phyloP scores from a whole-genome alignment of 2,888 invertebrate genomes.

The Alsophila aescularia region DNA sequence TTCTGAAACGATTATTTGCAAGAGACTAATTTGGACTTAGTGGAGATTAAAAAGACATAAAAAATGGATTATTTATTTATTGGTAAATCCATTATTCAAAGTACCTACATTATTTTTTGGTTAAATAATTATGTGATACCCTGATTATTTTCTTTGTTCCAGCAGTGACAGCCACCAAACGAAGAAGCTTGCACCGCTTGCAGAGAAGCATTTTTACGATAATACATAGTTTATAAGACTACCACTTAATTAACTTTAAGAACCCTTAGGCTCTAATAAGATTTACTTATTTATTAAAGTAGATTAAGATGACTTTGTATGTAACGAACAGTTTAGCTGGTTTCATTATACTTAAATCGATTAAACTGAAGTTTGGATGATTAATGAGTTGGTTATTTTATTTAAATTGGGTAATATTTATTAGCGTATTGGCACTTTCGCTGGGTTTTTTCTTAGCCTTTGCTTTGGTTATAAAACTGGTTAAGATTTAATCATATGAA shows the following conservation, averaged over 20 bases:
- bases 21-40: too few relatives aligned
- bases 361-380: conserved; percentile 9
- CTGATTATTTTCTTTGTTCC: conserved; percentile 10
- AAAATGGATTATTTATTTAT: too few relatives aligned
- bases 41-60: too few relatives aligned
- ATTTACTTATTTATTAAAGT: conserved; percentile 32
- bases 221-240: conserved; percentile 17
- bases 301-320: conserved; percentile 10
- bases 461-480: too few relatives aligned
- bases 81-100: too few relatives aligned
- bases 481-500: too few relatives aligned
- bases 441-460: too few relatives aligned
- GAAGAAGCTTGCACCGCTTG: not conserved
- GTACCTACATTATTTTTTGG: too few relatives aligned
- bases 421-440: too few relatives aligned
- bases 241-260: conserved; percentile 46
- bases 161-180: conserved; percentile 16
- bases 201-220: conserved; percentile 18
- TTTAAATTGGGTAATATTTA: not conserved
- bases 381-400: not conserved
- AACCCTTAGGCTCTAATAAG: conserved; percentile 37
- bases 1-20: too few relatives aligned
- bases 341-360: conserved; percentile 7
- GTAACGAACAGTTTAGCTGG: conserved; percentile 2
- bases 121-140: not conserved